Evolutionary conservation across 2,113 vertebrate species (phyloP), one percentile per base, ranked within the genome.

Genomic region (Heterocephalus glaber): DNA sequence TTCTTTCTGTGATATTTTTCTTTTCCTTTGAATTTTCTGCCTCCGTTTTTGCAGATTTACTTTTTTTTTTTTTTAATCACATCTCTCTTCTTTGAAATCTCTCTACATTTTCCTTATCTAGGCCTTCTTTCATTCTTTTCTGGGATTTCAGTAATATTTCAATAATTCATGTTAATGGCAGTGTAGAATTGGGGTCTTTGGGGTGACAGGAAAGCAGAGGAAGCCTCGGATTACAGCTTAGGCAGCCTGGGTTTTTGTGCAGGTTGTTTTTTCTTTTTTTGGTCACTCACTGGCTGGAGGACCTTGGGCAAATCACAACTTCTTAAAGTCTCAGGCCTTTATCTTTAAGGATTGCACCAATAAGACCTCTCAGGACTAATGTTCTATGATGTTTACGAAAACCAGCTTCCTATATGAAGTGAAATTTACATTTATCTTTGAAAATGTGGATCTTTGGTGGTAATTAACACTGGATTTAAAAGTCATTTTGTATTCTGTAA

Each of bases 361-460:
- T 49, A 26, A 20, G 7, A 72, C 65, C 19, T 92, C 60, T 47
- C 41, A 52, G 38, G 49, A 65, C 85, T 93, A 49, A 33, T 68
- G 41, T 89, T 95, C 61, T 61, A 54, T 86, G 79, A 52, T 4
- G 0, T 86, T 84, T 68, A 58, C 86, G 86, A 91, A 95, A 85
- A 44, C 19, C 35, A 58, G 41, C 49, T 94, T 81, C 76, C 33
- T 61, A 33, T 35, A 92, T 56, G 41, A 96, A 88, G 70, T n/a
- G 70, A 90, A 65, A 68, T 85, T 93, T 95, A 10, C 3, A 41
- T 19, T 96, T 86, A 35, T 28, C 41, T 87, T 95, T 93, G 87
- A 76, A 97, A 95, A 93, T 90, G 93, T 82, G 95, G 52, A 66
- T 79, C 96, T 95, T 95, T 85, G 84, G 90, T 90, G 92, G 84